phyloP scores from a whole-genome alignment of 2,888 invertebrate genomes.

The Geotrupes spiniger region DNA sequence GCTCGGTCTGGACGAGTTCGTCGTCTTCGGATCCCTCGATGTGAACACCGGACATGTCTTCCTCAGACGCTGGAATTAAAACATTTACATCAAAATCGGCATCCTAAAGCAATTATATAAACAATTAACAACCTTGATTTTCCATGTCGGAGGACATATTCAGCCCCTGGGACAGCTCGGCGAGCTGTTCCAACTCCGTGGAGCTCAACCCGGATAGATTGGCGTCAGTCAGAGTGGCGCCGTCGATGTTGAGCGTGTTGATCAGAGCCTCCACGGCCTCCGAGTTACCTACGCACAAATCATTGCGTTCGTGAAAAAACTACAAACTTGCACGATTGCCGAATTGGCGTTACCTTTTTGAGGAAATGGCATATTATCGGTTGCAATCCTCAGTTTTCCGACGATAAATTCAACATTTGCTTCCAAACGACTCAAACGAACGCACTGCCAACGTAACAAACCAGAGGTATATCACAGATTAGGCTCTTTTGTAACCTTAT shows the following conservation, averaged over 20 bases:
- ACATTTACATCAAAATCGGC: no score
- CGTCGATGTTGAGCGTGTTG: constrained; percentile 38
- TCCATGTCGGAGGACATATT: constrained; percentile 40
- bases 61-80: constrained; percentile 21
- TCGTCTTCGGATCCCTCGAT: constrained; percentile 32
- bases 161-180: constrained; percentile 43
- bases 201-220: constrained; percentile 36
- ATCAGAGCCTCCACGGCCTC: constrained; percentile 38
- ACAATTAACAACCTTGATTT: constrained; percentile 43
- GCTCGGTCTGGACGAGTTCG: constrained; percentile 40
- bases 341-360: constrained; percentile 33
- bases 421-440: constrained; percentile 41
- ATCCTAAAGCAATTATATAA: no score
- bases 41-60: constrained; percentile 15
- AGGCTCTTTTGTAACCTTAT: no score
- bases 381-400: constrained; percentile 25
- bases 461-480: constrained; percentile 8
- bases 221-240: no score
- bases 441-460: constrained; percentile 37
- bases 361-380: constrained; percentile 35
- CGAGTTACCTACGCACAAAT: constrained; percentile 31
- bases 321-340: not conserved
- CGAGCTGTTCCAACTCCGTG: constrained; percentile 41
- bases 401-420: constrained; percentile 34
- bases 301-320: not conserved